phyloP scores from a whole-genome alignment of 2,888 invertebrate genomes.

The Pseudococcus longispinus region DNA sequence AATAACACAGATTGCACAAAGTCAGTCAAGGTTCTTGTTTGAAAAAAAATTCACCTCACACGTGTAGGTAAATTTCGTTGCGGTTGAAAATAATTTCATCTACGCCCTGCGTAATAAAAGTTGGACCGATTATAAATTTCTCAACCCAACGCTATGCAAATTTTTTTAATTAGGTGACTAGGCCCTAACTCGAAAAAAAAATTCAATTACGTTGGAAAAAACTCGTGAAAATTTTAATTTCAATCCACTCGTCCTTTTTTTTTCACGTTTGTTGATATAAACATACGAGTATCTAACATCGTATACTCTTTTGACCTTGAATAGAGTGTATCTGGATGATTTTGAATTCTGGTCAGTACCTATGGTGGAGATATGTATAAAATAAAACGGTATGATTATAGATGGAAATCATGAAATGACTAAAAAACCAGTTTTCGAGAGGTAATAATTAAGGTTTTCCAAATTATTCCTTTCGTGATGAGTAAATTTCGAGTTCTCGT shows the following conservation, averaged over 20 bases:
- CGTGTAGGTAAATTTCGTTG: background rate
- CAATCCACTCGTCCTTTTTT: background rate
- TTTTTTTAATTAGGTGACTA: background rate
- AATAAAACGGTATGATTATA: background rate
- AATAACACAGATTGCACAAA: background rate
- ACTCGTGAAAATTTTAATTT: background rate
- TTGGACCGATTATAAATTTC: background rate
- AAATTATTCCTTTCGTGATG: background rate
- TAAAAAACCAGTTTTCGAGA: background rate
- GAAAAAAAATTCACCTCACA: background rate
- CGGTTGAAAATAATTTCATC: background rate
- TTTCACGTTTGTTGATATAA: background rate
- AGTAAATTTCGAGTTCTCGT: background rate
- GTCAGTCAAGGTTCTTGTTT: background rate
- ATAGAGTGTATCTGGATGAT: background rate
- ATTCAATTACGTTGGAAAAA: background rate
- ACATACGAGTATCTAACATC: background rate
- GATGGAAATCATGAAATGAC: background rate
- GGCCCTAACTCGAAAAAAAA: background rate
- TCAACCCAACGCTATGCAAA: background rate
- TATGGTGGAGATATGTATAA: background rate
- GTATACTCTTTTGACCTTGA: conserved; percentile 2
- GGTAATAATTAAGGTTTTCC: background rate
- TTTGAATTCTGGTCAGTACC: background rate
- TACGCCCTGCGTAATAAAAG: background rate